Evolutionary conservation across 2,888 invertebrate species (phyloP).

Genomic region (Orthonychiurus folsomi): DNA sequence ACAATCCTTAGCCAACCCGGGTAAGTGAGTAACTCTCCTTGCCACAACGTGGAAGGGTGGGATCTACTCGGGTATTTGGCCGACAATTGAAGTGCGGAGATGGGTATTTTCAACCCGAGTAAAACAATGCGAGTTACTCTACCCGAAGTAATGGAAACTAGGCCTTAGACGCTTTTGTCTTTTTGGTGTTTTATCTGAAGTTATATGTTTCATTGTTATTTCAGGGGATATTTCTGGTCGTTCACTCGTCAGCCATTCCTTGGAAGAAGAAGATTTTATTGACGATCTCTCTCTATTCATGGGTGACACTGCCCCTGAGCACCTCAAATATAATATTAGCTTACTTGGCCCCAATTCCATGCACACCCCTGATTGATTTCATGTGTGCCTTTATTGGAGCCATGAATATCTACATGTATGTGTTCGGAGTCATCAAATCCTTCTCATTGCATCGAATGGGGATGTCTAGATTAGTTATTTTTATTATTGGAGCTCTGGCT

Average conservation of each 20-base stretch:
- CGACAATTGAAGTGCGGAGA: too few species aligned
- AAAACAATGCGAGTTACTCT: too few species aligned
- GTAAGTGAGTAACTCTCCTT: too few species aligned
- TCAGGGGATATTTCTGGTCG: conserved; percentile 81
- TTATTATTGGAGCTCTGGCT: conserved; percentile 73
- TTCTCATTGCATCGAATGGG: conserved; percentile 84
- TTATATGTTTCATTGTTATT: background rate
- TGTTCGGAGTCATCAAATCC: conserved; percentile 94
- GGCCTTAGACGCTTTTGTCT: background rate
- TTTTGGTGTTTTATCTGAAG: background rate
- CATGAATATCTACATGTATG: conserved; percentile 93
- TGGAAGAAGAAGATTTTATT: conserved; percentile 68
- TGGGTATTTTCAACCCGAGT: too few species aligned
- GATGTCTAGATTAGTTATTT: conserved; percentile 63
- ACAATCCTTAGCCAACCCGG: too few species aligned
- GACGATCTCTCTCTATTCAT: conserved; percentile 83
- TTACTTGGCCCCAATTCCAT: conserved; percentile 75
- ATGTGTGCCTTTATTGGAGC: conserved; percentile 84
- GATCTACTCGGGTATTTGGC: too few species aligned
- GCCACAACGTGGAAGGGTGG: too few species aligned
- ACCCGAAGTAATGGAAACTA: too few species aligned
- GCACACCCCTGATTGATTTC: conserved; percentile 72
- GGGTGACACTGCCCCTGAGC: conserved; percentile 88
- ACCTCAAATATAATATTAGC: conserved; percentile 82
- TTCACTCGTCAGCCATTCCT: conserved; percentile 76